Evolutionary conservation across 2,113 vertebrate genomes (phyloP).

Genomic region (Urocolius indicus): DNA sequence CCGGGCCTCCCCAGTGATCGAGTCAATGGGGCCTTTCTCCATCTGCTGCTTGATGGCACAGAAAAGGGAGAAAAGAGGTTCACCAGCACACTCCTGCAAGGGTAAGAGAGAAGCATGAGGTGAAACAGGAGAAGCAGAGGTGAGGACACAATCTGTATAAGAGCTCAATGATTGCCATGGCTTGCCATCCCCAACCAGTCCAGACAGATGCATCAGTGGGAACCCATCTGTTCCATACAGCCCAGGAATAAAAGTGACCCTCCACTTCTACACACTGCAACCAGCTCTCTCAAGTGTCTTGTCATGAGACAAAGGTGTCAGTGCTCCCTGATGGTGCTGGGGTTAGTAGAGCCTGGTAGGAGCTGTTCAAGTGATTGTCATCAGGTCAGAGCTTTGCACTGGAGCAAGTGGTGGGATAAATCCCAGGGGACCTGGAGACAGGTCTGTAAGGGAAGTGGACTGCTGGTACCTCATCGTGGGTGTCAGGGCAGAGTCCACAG

Average conservation of each 20-base stretch:
- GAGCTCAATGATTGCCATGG: accelerated
- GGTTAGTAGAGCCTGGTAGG: not conserved
- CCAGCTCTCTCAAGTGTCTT: accelerated
- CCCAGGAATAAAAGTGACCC: not conserved
- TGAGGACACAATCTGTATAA: not conserved
- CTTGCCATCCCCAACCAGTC: not conserved
- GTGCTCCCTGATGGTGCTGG: accelerated
- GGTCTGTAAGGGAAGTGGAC: not conserved
- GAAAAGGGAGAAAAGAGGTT: slow-evolving; percentile 98
- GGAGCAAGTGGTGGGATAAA: not conserved
- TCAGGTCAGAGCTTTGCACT: not conserved
- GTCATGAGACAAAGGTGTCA: not conserved
- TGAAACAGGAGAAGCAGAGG: not conserved
- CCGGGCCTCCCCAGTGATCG: slow-evolving; percentile 95
- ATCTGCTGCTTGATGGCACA: slow-evolving; percentile 98
- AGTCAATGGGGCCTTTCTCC: slow-evolving; percentile 96
- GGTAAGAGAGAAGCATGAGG: not conserved
- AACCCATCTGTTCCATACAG: not conserved
- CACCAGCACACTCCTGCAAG: slow-evolving; percentile 92
- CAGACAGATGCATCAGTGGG: accelerated
- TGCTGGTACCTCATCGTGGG: not conserved
- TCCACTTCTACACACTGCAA: not conserved
- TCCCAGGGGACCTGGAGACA: not conserved
- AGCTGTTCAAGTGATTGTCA: not conserved
- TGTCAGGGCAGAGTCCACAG: not conserved